A percentile compares a stretch with the other conserved stretches of the same genome.
phyloP scores from a whole-genome alignment of 2,797 vertebrate species.

The Diceros bicornis region DNA sequence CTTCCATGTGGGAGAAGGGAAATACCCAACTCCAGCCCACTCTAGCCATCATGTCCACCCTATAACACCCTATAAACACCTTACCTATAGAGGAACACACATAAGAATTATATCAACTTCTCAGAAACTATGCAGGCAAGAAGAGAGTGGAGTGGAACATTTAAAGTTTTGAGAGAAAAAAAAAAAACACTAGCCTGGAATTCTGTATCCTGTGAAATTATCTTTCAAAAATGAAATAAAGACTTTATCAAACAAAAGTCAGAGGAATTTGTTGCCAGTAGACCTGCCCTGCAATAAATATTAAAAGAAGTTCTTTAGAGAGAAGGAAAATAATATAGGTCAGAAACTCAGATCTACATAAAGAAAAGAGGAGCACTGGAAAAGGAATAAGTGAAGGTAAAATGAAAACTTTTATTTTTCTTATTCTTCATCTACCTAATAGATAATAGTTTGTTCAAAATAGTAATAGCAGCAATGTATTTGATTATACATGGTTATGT shows the following conservation, averaged over 20 bases:
- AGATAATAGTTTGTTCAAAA: neutral
- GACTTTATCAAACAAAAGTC: neutral
- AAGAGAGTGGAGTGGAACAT: neutral
- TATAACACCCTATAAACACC: neutral
- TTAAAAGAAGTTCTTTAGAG: neutral
- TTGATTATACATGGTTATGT: neutral
- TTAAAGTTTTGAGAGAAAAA: neutral
- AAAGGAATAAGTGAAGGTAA: neutral
- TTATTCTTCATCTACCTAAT: neutral
- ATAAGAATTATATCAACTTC: neutral
- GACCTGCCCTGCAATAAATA: neutral
- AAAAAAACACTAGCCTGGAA: neutral
- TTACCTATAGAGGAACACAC: neutral
- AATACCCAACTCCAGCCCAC: neutral
- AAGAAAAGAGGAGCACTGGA: neutral
- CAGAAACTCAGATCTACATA: neutral
- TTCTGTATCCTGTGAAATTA: neutral
- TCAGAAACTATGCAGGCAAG: neutral
- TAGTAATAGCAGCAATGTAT: neutral
- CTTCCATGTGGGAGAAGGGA: neutral
- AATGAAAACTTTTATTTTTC: neutral
- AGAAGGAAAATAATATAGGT: neutral
- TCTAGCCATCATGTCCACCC: neutral
- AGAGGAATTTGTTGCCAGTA: neutral
- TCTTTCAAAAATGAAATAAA: conserved; percentile 24